Evolutionary conservation across 2,888 invertebrate species (phyloP).

Genomic region (Pandemis heparana): DNA sequence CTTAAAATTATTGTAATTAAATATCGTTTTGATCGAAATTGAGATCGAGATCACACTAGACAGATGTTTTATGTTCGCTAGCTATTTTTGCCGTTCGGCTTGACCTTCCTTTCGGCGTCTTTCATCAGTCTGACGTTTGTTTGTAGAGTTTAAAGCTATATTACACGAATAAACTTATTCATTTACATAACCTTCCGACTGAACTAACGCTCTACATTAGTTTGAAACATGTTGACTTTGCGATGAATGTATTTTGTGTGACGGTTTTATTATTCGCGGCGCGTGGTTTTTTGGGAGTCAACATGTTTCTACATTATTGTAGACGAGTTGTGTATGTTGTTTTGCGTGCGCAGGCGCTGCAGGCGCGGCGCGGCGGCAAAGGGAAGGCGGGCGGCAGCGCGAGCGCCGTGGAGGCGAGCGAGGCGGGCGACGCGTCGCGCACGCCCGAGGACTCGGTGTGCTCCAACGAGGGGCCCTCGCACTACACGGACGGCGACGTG

Average conservation of each 20-base stretch:
- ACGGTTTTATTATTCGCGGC: not conserved
- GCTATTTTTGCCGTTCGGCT: slow-evolving; percentile 48
- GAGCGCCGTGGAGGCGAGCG: slow-evolving; percentile 88
- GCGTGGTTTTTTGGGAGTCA: slow-evolving; percentile 41
- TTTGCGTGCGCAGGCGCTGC: slow-evolving; percentile 87
- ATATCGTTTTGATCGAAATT: slow-evolving; percentile 7
- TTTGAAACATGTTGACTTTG: slow-evolving; percentile 44
- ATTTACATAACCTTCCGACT: slow-evolving; percentile 39
- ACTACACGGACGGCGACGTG: slow-evolving; percentile 86
- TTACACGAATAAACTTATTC: slow-evolving; percentile 26
- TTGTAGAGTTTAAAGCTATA: slow-evolving; percentile 37
- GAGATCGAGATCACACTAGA: slow-evolving; percentile 32
- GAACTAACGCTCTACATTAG: slow-evolving; percentile 33
- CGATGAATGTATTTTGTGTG: not conserved
- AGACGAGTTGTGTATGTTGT: not conserved
- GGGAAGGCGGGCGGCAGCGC: slow-evolving; percentile 78
- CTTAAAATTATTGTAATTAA: slow-evolving; percentile 11
- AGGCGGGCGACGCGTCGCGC: slow-evolving; percentile 91
- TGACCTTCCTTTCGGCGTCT: slow-evolving; percentile 44
- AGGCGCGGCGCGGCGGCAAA: slow-evolving; percentile 87
- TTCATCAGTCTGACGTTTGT: slow-evolving; percentile 40
- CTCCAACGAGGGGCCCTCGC: slow-evolving; percentile 93
- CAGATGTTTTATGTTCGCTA: slow-evolving; percentile 46
- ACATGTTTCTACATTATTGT: slow-evolving; percentile 48
- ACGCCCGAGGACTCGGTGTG: slow-evolving; percentile 97